Evolutionary conservation across 2,113 vertebrate species (phyloP), one percentile per base, ranked within the genome.

Genomic region (Eptesicus fuscus): DNA sequence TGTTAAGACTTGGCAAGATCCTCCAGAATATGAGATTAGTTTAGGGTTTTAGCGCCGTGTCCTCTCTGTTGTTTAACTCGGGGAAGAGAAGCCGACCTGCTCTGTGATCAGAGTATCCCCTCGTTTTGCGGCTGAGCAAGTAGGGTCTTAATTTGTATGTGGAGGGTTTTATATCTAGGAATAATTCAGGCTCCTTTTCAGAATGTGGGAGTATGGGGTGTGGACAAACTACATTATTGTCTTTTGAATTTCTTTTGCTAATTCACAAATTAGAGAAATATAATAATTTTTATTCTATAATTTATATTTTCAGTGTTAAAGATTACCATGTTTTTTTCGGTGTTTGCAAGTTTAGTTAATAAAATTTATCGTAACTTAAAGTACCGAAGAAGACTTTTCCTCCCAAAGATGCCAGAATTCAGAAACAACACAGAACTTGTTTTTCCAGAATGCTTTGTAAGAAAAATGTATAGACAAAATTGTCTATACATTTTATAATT

Each of bases 151-250:
- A 96, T 80, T 95, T 91, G 22, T 91, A 44, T 23, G 30, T 77
- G 53, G 91, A 59, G 87, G 18, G 20, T 92, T 97, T 70, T 91
- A 44, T 71, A 88, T 91, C 53, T 44, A 94, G 92, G 96, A 96
- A 71, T 97, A 97, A 96, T 88, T 92, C 77, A 84, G 91, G 84
- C 42, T 53, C 65, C 83, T 90, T 88, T 83, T 90, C 73, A 90
- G 51, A 63, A 13, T 56, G 13, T 74, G 56, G 18, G 32, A 59
- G 70, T 59, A 17, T 42, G 83, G 13, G 61, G 82, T 88, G 5
- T 83, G 56, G 73, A 63, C 22, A 95, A 84, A 71, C 8, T 44
- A 28, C 40, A 49, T 88, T 80, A 59, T 84, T 93, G 9, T 69
- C 56, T 90, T 93, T 85, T 83, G 30, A 71, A 86, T 94, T 93